Percentiles rank a stretch among this genome's conserved stretches.
These are phyloP conservation scores for Blomia tropicalis DNA, from an alignment of 2,888 invertebrate genomes.

Conservation along the genomic window DNA sequence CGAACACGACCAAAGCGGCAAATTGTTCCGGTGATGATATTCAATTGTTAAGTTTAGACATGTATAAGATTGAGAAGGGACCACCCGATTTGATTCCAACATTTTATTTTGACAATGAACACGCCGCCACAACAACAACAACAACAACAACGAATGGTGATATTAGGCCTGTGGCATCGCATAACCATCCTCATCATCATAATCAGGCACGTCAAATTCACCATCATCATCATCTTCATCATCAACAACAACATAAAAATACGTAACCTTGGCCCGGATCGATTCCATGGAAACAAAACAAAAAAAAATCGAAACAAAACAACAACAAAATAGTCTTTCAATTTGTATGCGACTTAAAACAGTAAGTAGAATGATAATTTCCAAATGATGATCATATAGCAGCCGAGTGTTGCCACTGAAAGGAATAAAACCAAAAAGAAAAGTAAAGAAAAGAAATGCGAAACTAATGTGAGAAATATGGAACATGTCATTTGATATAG, in stretches of 20 bases:
- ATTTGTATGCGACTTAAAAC: too few relatives aligned
- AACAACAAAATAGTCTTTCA: too few relatives aligned
- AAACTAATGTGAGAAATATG: too few relatives aligned
- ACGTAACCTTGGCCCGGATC: neutral
- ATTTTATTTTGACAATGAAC: conserved; percentile 6
- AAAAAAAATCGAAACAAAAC: too few relatives aligned
- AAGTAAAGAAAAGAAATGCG: neutral
- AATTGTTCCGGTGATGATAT: neutral
- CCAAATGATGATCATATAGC: conserved; percentile 10
- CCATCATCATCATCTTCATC: neutral
- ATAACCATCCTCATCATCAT: neutral
- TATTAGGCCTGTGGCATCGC: too few relatives aligned
- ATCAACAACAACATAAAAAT: too few relatives aligned
- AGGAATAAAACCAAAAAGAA: neutral
- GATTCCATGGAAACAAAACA: neutral
- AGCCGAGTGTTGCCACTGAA: neutral
- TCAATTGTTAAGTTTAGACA: conserved; percentile 9
- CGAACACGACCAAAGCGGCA: neutral
- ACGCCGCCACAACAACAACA: too few relatives aligned
- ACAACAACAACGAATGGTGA: neutral
- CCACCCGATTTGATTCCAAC: conserved; percentile 16
- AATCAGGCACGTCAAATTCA: neutral
- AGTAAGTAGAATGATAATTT: neutral
- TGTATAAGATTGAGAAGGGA: conserved; percentile 6
- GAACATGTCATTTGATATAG: too few relatives aligned